Percentiles rank a stretch among this genome's conserved stretches.
Conservation (phyloP, 2,113 vertebrate species). For the Vicugna pacos region DNA sequence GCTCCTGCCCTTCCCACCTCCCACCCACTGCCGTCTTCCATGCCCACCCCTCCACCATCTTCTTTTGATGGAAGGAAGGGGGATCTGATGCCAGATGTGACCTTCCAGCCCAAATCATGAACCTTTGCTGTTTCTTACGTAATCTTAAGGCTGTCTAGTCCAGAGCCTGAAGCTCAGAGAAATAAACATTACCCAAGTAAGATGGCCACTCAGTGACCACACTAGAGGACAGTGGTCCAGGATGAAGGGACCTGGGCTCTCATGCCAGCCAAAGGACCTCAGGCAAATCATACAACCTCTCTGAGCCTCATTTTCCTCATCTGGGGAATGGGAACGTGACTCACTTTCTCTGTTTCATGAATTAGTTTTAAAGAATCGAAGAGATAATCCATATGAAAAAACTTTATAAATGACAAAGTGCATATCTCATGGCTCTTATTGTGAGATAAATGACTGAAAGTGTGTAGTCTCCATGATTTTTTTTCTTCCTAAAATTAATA, state of each 20-base stretch:
- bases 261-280: accelerated
- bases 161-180: background rate
- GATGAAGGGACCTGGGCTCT: background rate
- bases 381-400: background rate
- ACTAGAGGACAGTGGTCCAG: background rate
- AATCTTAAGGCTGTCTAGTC: background rate
- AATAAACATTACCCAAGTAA: background rate
- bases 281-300: background rate
- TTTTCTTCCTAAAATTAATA: constrained; percentile 13
- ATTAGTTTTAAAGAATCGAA: background rate
- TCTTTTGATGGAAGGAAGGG: background rate
- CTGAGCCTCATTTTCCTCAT: background rate
- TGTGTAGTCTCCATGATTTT: background rate
- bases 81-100: background rate
- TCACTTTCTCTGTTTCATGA: background rate
- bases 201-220: background rate
- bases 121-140: background rate
- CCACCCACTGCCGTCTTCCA: too few species aligned
- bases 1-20: too few species aligned
- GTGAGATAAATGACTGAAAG: background rate
- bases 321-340: background rate
- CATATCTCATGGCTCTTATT: background rate
- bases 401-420: background rate
- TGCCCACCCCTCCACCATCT: background rate
- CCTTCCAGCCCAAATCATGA: background rate